Conservation (phyloP, 2,888 invertebrate species). For the Baronia brevicornis region DNA sequence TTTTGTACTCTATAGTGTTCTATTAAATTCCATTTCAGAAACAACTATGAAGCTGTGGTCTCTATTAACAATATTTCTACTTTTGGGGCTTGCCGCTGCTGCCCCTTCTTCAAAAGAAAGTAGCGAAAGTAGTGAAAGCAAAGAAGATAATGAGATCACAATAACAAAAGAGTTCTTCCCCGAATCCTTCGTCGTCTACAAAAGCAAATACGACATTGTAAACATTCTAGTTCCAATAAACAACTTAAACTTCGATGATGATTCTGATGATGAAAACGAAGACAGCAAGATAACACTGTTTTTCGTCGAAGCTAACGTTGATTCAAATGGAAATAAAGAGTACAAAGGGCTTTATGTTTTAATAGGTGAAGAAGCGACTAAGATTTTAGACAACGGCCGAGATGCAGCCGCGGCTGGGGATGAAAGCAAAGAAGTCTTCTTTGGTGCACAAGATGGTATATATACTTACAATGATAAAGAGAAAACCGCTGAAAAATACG, state of each 20-base stretch:
- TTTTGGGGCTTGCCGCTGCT: constrained; percentile 24
- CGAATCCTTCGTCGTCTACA: constrained; percentile 25
- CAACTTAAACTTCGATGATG: constrained; percentile 29
- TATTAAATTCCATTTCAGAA: constrained; percentile 11
- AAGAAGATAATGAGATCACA: constrained; percentile 20
- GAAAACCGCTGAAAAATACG: constrained; percentile 38
- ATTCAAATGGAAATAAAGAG: constrained; percentile 21
- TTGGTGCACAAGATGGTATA: constrained; percentile 41
- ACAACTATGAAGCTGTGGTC: constrained; percentile 5
- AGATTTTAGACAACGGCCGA: constrained; percentile 35
- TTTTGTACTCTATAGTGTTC: not conserved
- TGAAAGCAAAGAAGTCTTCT: constrained; percentile 30
- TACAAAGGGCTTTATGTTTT: constrained; percentile 34
- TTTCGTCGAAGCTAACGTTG: constrained; percentile 32
- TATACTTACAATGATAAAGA: constrained; percentile 31
- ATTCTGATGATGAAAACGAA: constrained; percentile 16
- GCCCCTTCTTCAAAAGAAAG: constrained; percentile 23
- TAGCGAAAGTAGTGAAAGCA: constrained; percentile 11
- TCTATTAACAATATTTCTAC: constrained; percentile 22
- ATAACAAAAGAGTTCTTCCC: constrained; percentile 29
- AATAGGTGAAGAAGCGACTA: constrained; percentile 24
- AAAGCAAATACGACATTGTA: constrained; percentile 31
- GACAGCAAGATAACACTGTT: constrained; percentile 21
- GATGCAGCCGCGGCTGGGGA: constrained; percentile 32
- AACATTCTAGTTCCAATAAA: constrained; percentile 34